Conservation (phyloP, 2,113 vertebrate species). For the Atrichornis clamosus region DNA sequence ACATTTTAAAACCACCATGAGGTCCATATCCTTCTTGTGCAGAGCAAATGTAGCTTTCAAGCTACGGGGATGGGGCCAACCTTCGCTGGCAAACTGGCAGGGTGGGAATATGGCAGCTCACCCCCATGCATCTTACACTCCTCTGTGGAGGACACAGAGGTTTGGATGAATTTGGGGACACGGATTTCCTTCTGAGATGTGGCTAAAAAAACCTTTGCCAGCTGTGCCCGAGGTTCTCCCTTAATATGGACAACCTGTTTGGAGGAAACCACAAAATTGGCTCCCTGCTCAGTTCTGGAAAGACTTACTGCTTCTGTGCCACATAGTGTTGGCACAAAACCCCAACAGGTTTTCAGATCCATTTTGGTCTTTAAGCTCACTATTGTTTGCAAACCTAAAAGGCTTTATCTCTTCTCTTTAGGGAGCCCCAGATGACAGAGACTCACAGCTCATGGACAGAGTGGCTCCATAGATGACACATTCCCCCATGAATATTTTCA, state of each 20-base stretch:
- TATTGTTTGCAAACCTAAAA: constrained; percentile 39
- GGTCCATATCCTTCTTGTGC: neutral
- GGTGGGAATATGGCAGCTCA: neutral
- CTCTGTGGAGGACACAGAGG: neutral
- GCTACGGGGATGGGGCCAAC: neutral
- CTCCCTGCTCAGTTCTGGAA: neutral
- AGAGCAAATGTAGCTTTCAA: neutral
- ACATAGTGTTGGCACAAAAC: neutral
- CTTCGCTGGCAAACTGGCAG: accelerated
- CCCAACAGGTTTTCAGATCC: constrained; percentile 30
- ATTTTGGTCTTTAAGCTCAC: constrained; percentile 30
- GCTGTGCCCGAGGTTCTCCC: neutral
- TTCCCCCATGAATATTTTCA: neutral
- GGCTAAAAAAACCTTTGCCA: neutral
- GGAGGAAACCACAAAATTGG: neutral
- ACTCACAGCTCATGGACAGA: neutral
- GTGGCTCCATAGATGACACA: neutral
- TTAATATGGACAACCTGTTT: neutral
- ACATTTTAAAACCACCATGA: neutral
- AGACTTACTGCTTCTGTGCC: neutral
- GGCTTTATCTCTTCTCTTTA: constrained; percentile 3
- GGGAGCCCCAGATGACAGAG: neutral
- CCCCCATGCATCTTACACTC: neutral
- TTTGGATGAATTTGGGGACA: neutral
- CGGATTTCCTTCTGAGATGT: accelerated